Percentiles rank a stretch among this genome's conserved stretches.
These are phyloP conservation scores for Raja brachyura DNA, from an alignment of 2,113 vertebrate genomes.

Conservation along the genomic window DNA sequence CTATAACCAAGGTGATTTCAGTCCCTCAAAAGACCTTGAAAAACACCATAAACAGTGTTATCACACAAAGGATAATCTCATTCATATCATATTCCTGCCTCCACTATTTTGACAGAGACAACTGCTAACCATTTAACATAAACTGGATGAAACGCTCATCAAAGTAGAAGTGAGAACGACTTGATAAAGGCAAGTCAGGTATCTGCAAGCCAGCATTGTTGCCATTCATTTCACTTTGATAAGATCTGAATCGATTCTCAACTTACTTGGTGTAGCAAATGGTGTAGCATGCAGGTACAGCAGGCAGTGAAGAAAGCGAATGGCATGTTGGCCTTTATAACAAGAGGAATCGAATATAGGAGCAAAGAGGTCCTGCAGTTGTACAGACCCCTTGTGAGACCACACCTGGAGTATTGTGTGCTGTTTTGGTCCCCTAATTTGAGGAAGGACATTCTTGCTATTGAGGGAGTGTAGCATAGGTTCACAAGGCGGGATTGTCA, in stretches of 20 bases:
- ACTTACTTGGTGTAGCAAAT: no score
- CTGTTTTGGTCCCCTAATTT: no score
- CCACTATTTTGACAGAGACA: not conserved
- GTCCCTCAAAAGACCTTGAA: not conserved
- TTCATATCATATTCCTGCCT: not conserved
- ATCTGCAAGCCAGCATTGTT: not conserved
- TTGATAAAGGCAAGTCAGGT: not conserved
- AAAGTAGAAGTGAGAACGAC: not conserved
- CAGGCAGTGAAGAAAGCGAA: no score
- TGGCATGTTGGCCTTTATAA: no score
- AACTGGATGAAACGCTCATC: not conserved
- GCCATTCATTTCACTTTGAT: not conserved
- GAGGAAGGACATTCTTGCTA: no score
- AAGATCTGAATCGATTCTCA: constrained; percentile 59
- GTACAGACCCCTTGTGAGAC: no score
- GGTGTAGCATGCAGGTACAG: no score
- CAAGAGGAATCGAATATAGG: no score
- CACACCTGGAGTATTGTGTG: no score
- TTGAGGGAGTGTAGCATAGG: no score
- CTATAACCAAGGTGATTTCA: not conserved
- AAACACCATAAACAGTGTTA: not conserved
- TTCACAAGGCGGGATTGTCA: no score
- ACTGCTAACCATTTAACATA: not conserved
- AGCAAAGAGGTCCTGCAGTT: no score
- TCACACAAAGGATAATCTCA: not conserved